These are phyloP conservation scores for Gobionotothen gibberifrons DNA, from an alignment of 2,797 vertebrate genomes.

Conservation along the genomic window DNA sequence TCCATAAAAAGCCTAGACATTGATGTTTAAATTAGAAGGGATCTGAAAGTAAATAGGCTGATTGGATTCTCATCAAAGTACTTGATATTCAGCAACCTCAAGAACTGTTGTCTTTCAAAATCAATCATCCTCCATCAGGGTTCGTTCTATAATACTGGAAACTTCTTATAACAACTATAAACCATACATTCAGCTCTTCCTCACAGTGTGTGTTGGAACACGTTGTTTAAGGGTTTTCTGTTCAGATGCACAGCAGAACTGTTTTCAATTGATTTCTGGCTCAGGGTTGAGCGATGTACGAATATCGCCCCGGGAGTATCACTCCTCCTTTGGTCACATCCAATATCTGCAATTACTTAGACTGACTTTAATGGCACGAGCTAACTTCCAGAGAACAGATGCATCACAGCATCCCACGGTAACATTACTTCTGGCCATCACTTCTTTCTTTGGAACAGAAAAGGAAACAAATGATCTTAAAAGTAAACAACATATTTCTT, in stretches of 20 bases:
- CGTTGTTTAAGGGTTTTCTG: conserved; percentile 12
- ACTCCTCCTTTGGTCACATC: conserved; percentile 54
- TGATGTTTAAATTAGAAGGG: background rate
- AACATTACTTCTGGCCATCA: background rate
- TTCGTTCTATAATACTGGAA: conserved; percentile 3
- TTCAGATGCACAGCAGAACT: conserved; percentile 43
- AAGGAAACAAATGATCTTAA: conserved; percentile 4
- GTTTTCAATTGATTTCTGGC: conserved; percentile 61
- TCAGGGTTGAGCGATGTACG: conserved; percentile 49
- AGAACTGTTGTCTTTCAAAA: background rate
- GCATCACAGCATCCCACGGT: conserved; percentile 9
- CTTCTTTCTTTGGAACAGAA: background rate
- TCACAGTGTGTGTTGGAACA: background rate
- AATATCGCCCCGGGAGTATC: conserved; percentile 52
- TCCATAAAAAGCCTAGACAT: background rate
- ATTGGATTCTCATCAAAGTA: background rate
- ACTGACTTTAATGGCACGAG: conserved; percentile 47
- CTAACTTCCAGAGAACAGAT: conserved; percentile 21
- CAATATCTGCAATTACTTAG: conserved; percentile 56
- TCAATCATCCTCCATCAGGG: background rate
- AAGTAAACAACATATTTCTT: conserved; percentile 15
- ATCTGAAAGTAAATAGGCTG: background rate
- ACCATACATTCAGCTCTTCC: background rate
- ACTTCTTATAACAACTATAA: conserved; percentile 1
- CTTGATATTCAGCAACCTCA: conserved; percentile 8